Percentiles rank a stretch among this genome's conserved stretches.
Conservation (phyloP, 1,140 invertebrate genomes). For the Drosophila lowei region DNA sequence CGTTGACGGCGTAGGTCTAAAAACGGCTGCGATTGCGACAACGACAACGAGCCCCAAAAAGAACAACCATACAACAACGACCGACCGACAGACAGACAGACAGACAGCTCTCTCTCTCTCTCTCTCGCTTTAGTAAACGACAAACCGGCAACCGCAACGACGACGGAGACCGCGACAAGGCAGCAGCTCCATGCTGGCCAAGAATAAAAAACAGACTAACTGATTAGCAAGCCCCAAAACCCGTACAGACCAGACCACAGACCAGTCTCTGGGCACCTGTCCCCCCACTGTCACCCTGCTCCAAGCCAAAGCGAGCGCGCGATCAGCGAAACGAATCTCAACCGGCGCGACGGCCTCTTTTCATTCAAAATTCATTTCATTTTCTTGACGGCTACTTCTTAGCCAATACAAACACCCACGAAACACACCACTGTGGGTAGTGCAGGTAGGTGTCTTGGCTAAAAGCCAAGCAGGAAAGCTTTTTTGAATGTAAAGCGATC, state of each 20-base stretch:
- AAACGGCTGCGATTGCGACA: constrained; percentile 72
- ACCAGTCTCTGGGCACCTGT: constrained; percentile 9
- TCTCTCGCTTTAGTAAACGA: constrained; percentile 16
- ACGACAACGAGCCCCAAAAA: constrained; percentile 34
- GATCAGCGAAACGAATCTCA: constrained; percentile 45
- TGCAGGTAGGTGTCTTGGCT: neutral
- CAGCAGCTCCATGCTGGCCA: constrained; percentile 72
- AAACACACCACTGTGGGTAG: neutral
- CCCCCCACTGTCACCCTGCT: neutral
- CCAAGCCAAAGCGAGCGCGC: neutral
- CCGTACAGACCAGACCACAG: constrained; percentile 42
- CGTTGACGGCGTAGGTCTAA: constrained; percentile 45
- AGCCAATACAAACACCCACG: too few species aligned
- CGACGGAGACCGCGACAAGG: constrained; percentile 26
- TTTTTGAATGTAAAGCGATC: too few species aligned
- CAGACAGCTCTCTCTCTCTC: neutral
- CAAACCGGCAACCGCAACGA: constrained; percentile 17
- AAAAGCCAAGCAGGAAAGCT: too few species aligned
- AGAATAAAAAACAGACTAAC: constrained; percentile 79
- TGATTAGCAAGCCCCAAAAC: constrained; percentile 67
- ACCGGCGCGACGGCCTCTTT: constrained; percentile 20
- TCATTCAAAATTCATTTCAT: constrained; percentile 55
- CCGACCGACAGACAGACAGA: too few species aligned
- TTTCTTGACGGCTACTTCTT: too few species aligned
- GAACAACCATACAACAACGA: constrained; percentile 27